These are phyloP conservation scores for Glaucidium brasilianum DNA, from an alignment of 2,113 vertebrate species.

Conservation along the genomic window DNA sequence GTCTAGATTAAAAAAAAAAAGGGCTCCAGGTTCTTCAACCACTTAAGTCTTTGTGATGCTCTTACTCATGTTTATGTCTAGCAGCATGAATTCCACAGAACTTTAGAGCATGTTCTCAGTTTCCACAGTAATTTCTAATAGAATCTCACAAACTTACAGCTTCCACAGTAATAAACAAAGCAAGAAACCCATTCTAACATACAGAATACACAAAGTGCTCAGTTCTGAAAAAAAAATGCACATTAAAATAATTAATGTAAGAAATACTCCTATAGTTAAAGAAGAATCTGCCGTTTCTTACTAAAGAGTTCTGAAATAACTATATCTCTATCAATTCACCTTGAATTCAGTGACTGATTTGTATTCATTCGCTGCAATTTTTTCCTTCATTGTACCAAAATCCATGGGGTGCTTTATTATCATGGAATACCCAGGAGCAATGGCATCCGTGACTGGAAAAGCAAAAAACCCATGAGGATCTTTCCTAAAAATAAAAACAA, in stretches of 20 bases:
- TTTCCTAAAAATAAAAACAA: constrained; percentile 81
- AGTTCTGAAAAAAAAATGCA: not conserved
- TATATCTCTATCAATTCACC: constrained; percentile 69
- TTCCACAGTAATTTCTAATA: not conserved
- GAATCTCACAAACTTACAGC: not conserved
- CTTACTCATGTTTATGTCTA: not conserved
- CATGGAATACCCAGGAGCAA: constrained; percentile 96
- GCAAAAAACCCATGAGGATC: constrained; percentile 97
- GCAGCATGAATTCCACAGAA: not conserved
- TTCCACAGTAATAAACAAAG: not conserved
- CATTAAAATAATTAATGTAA: not conserved
- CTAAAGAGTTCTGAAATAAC: not conserved
- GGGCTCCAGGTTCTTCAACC: not conserved
- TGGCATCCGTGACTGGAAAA: constrained; percentile 95
- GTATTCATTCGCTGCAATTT: constrained; percentile 91
- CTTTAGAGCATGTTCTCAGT: not conserved
- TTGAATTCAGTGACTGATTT: constrained; percentile 98
- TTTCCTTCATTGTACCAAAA: constrained; percentile 98
- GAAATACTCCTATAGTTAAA: not conserved
- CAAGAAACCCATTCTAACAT: not conserved
- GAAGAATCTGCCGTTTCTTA: not conserved
- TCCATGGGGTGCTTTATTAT: constrained; percentile 99
- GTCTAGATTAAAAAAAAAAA: not conserved
- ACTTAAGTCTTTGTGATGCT: not conserved
- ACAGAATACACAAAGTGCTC: not conserved